Conservation (phyloP, 2,797 vertebrate genomes). For the Ciconia nigra region DNA sequence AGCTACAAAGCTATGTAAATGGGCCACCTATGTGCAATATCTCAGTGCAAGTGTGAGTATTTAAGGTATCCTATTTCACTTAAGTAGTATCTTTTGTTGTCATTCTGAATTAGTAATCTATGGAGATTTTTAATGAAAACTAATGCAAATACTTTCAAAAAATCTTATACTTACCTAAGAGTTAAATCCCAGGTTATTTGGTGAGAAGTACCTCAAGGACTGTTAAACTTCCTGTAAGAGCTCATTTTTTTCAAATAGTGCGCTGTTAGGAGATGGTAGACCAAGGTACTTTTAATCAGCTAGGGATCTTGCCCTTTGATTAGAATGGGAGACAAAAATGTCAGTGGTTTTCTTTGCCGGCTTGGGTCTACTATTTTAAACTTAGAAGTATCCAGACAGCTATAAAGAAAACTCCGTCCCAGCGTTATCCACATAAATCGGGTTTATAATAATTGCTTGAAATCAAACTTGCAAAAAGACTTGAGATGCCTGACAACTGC, state of each 20-base stretch:
- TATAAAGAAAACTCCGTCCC: not conserved
- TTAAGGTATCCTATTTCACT: conserved; percentile 67
- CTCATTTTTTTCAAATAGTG: not conserved
- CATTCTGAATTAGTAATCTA: conserved; percentile 52
- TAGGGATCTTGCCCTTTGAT: not conserved
- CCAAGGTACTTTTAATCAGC: not conserved
- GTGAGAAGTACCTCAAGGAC: conserved; percentile 48
- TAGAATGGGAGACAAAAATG: not conserved
- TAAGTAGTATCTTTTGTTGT: conserved; percentile 58
- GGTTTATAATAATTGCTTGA: not conserved
- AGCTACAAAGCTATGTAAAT: conserved; percentile 72
- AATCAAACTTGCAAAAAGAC: conserved; percentile 15
- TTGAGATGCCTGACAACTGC: conserved; percentile 24
- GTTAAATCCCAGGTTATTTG: conserved; percentile 29
- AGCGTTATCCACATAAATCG: not conserved
- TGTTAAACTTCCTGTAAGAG: conserved; percentile 42
- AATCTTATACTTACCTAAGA: conserved; percentile 22
- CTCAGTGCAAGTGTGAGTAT: conserved; percentile 64
- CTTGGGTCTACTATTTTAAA: conserved; percentile 32
- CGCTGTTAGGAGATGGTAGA: not conserved
- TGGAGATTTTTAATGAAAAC: conserved; percentile 58
- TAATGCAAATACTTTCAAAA: conserved; percentile 54
- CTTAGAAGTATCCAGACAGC: not conserved
- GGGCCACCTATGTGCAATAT: conserved; percentile 79
- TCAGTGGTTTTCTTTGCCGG: not conserved